Percentiles rank a stretch among this genome's conserved stretches.
Evolutionary conservation across 2,113 vertebrate genomes (phyloP).

Genomic region (Paraplagusia blochii): DNA sequence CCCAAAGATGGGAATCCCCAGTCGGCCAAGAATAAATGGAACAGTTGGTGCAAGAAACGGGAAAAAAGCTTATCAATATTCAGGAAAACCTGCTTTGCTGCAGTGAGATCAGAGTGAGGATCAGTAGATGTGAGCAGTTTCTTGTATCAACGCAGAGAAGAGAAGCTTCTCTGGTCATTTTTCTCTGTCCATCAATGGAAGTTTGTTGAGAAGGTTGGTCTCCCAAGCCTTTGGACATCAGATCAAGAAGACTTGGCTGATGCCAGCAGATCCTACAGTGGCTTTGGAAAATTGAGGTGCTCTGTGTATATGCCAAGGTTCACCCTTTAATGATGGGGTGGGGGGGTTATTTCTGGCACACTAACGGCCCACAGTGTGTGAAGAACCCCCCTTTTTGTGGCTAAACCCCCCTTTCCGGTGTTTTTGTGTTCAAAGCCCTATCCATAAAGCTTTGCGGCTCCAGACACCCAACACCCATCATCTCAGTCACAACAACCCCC

Average conservation of each 20-base stretch:
- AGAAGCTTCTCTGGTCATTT: constrained; percentile 13
- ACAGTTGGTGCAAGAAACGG: constrained; percentile 59
- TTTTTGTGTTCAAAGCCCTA: constrained; percentile 22
- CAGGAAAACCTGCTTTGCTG: constrained; percentile 53
- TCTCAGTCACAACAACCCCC: constrained; percentile 15
- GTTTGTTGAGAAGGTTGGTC: constrained; percentile 2
- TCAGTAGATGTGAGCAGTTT: constrained; percentile 28
- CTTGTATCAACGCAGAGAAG: constrained; percentile 16
- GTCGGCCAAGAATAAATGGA: constrained; percentile 72
- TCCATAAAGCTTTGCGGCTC: constrained; percentile 21
- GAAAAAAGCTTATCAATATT: constrained; percentile 72
- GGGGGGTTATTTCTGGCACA: constrained; percentile 17
- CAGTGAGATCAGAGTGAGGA: constrained; percentile 19
- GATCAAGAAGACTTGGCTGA: constrained; percentile 12
- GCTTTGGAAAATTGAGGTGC: constrained; percentile 14
- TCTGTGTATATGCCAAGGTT: constrained; percentile 27
- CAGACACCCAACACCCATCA: constrained; percentile 11
- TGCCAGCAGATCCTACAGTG: constrained; percentile 14
- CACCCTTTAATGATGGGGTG: constrained; percentile 18
- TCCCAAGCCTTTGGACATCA: constrained; percentile 20
- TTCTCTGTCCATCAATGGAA: constrained; percentile 15
- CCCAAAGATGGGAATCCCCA: constrained; percentile 72
- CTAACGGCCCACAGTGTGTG: constrained; percentile 10
- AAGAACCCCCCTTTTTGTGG: constrained; percentile 24
- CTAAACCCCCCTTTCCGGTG: constrained; percentile 14